These are phyloP conservation scores for Prunella fulvescens DNA, from an alignment of 2,113 vertebrate species.

Conservation along the genomic window DNA sequence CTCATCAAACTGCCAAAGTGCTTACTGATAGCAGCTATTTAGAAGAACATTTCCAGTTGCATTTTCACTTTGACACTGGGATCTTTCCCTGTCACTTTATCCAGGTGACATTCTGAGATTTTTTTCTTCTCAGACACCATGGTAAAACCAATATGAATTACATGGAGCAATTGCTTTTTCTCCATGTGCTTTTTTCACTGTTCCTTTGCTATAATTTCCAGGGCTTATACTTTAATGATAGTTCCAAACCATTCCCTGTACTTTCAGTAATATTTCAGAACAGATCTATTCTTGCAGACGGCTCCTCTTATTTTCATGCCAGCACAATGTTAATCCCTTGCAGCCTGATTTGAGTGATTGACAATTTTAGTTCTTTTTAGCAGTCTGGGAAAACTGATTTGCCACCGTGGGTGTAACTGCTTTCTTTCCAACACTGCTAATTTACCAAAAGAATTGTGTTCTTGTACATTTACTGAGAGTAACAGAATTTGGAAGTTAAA, in stretches of 20 bases:
- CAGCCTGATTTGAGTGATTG: conserved; percentile 31
- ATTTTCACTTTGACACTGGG: neutral
- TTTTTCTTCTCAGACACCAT: neutral
- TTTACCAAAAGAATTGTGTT: conserved; percentile 45
- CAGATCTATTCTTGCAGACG: conserved; percentile 21
- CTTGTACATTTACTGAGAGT: neutral
- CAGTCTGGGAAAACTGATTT: conserved; percentile 50
- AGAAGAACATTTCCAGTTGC: neutral
- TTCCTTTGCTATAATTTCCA: neutral
- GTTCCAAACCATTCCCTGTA: neutral
- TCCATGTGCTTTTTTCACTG: neutral
- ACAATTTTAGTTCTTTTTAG: conserved; percentile 45
- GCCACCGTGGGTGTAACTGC: conserved; percentile 25
- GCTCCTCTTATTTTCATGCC: conserved; percentile 23
- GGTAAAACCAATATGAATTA: neutral
- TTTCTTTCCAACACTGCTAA: conserved; percentile 36
- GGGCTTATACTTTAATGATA: conserved; percentile 12
- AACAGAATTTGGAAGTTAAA: conserved; percentile 24
- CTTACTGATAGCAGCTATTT: neutral
- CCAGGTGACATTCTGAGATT: neutral
- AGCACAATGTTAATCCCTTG: conserved; percentile 36
- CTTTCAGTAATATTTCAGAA: neutral
- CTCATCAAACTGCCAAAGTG: neutral
- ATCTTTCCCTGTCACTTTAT: neutral
- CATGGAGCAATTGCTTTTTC: neutral